Evolutionary conservation across 2,797 vertebrate genomes (phyloP), one percentile per base, ranked within the genome.

Genomic region (Tiaroga cobitis): DNA sequence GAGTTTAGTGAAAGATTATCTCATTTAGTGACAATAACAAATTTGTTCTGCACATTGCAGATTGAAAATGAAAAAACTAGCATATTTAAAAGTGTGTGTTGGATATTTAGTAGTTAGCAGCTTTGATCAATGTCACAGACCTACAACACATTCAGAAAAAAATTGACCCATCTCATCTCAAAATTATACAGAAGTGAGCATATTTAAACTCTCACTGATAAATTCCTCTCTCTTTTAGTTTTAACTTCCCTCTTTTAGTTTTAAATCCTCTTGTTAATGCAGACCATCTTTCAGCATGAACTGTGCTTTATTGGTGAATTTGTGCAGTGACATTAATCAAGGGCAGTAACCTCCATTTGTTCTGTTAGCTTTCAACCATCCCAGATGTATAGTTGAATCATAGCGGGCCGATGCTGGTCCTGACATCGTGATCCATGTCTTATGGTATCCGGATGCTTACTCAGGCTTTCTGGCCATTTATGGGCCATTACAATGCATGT

Each of bases 401-500:
- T 81, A 26, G 32, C 9, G 0, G 43, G 16, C 26, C 11, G 46
- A 37, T 24, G 54, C 81, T 78, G 61, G 26, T 83, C 84, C 46
- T 85, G 83, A 89, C 74, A 79, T 87, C 75, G 75, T 87, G 81
- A 88, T 88, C 81, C 84, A 74, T 82, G 63, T 75, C 41, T 75
- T 80, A 69, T 77, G 81, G 84, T 74, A 77, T 78, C 67, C 63
- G 84, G 75, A 87, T 78, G 80, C 81, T 67, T 81, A 70, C 63
- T 74, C 67, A 49, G 67, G 65, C 70, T 86, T 73, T 84, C 70
- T 89, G 56, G 76, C 87, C 86, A 88, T 90, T 90, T 89, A 89
- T 88, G 82, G 89, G 19, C 88, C 76, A 89, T 90, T 90, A 87
- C 83, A 77, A 73, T 24, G 65, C n/a, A 77, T 56, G 63, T 26